Evolutionary conservation across 1,140 invertebrate species (phyloP).

Genomic region (Anthonomus grandis): DNA sequence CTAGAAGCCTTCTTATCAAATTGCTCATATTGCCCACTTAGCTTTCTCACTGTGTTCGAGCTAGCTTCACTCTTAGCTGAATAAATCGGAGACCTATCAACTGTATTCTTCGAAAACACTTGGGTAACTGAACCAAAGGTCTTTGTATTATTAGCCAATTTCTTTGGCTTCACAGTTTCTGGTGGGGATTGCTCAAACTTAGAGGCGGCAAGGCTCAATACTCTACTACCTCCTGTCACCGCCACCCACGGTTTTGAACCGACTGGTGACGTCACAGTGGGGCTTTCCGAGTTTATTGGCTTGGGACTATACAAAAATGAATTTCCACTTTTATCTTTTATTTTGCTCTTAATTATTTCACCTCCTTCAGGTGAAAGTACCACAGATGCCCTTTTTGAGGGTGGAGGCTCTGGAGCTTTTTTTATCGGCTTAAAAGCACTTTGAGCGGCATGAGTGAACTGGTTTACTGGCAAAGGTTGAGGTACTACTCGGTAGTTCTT

Average conservation of each 20-base stretch:
- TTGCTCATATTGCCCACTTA: slow-evolving; percentile 45
- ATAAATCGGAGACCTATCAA: slow-evolving; percentile 10
- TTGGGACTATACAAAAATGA: slow-evolving; percentile 45
- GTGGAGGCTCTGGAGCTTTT: slow-evolving; percentile 17
- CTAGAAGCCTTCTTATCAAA: slow-evolving; percentile 18
- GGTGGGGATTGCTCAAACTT: slow-evolving; percentile 50
- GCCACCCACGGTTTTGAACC: slow-evolving; percentile 45
- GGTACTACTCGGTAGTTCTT: slow-evolving; percentile 47
- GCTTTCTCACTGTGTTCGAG: slow-evolving; percentile 35
- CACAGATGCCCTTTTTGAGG: slow-evolving; percentile 25
- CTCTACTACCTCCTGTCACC: slow-evolving; percentile 45
- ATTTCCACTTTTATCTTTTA: slow-evolving; percentile 24
- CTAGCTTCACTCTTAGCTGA: slow-evolving; percentile 23
- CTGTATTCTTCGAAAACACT: background rate
- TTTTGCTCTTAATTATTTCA: slow-evolving; percentile 30
- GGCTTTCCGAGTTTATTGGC: slow-evolving; percentile 28
- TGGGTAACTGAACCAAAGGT: background rate
- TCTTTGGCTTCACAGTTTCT: slow-evolving; percentile 32
- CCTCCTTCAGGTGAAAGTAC: slow-evolving; percentile 20
- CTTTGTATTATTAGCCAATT: slow-evolving; percentile 35
- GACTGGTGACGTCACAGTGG: slow-evolving; percentile 21
- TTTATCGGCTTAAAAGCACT: slow-evolving; percentile 63
- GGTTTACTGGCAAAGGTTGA: slow-evolving; percentile 60
- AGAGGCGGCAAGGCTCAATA: slow-evolving; percentile 46
- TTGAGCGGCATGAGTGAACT: slow-evolving; percentile 68